Evolutionary conservation across 2,888 invertebrate species (phyloP), one percentile per base, ranked within the genome.

Genomic region (Amiota minor): DNA sequence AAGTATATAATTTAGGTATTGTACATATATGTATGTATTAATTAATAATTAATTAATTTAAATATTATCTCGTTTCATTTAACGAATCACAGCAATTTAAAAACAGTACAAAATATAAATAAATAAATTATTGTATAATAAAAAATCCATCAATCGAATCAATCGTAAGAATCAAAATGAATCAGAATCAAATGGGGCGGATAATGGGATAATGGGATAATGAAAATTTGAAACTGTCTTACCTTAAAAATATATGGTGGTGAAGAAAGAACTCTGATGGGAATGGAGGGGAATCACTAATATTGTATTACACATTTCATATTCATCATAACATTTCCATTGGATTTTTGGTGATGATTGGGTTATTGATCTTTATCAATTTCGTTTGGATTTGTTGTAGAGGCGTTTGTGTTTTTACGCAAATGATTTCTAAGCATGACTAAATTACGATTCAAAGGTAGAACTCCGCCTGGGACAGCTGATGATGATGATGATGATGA

Each of bases 381-480:
- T n/a, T 87, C 86, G 72, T 75, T 45, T 70, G 55, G 45, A 77
- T 72, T 74, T 55, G 79, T 74, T 73, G 79, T 35, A 8, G 35
- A 1, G 6, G 35, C 77, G 23, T 81, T 79, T 35, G 86, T 89
- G 49, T 88, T 89, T 74, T 89, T 89, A 59, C 89, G 87, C 82
- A 89, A 83, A 78, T 89, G 89, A 81, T 89, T 89, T 64, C 89
- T 82, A 71, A 89, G 80, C 84, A 89, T 89, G 73, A 89, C 89
- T 77, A 88, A 84, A 77, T 89, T 89, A 68, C 89, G 87, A 79
- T 87, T 89, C 71, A 89, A 80, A 71, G 88, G 88, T 77, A 88
- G 79, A 80, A 88, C 89, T 70, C 88, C 88, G 76, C 88, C 79
- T 80, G 89, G 89, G 74, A 84, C 86, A 76, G 86, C 78, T 71